A percentile compares a stretch with the other conserved stretches of the same genome.
Evolutionary conservation across 2,888 invertebrate species (phyloP).

Genomic region (Protonemura montana): DNA sequence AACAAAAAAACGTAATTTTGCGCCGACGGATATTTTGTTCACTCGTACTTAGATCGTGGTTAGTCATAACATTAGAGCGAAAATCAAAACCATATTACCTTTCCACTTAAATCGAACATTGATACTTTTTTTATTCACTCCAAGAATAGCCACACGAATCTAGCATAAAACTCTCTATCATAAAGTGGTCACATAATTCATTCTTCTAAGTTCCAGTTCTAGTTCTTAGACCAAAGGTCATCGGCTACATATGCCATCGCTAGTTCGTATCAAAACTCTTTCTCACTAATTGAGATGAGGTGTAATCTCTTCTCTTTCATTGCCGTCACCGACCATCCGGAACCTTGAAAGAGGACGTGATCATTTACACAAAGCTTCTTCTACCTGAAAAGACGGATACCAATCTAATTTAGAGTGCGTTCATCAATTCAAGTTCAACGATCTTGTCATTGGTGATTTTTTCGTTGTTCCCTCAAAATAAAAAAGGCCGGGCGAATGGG

Average conservation of each 20-base stretch:
- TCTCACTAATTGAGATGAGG: too few species aligned
- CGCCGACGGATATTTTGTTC: too few species aligned
- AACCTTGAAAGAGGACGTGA: background rate
- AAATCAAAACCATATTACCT: too few species aligned
- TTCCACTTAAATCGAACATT: too few species aligned
- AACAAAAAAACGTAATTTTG: background rate
- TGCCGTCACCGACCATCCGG: background rate
- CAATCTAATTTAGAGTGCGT: background rate
- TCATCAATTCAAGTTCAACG: background rate
- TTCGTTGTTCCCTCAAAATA: background rate
- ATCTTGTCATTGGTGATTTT: background rate
- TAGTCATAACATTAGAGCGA: too few species aligned
- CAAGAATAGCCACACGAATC: too few species aligned
- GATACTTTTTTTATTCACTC: too few species aligned
- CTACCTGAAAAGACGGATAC: background rate
- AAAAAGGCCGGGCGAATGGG: background rate
- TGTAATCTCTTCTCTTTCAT: background rate
- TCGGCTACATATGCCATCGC: too few species aligned
- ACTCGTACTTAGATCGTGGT: too few species aligned
- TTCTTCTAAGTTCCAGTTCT: background rate
- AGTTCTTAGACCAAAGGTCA: too few species aligned
- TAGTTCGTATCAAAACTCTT: too few species aligned
- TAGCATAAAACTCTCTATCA: too few species aligned
- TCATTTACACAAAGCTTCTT: background rate
- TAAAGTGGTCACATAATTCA: background rate